These are phyloP conservation scores for Apamea monoglypha DNA, from an alignment of 2,888 invertebrate species.

Conservation along the genomic window DNA sequence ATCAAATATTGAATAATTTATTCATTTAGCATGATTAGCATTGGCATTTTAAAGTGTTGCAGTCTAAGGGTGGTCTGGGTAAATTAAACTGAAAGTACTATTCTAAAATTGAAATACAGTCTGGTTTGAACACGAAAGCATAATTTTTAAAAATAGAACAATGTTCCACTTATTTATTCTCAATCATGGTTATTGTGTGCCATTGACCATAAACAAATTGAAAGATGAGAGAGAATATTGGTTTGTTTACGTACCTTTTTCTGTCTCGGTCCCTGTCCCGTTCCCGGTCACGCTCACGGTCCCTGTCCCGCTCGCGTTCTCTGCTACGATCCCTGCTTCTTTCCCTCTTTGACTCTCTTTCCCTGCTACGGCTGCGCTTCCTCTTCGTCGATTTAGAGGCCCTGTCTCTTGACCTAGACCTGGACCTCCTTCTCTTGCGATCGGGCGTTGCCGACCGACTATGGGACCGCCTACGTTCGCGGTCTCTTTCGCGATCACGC, in stretches of 20 bases:
- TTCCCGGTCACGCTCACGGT: conserved; percentile 81
- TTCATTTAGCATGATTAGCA: not conserved
- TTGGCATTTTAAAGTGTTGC: not conserved
- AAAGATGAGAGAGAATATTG: not conserved
- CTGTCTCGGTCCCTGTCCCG: conserved; percentile 66
- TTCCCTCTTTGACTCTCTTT: conserved; percentile 90
- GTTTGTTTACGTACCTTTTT: conserved; percentile 52
- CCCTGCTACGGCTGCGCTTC: conserved; percentile 92
- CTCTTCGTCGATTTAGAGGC: conserved; percentile 91
- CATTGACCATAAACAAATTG: not conserved
- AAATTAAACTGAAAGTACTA: not conserved
- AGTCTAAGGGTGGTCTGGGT: not conserved
- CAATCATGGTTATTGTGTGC: not conserved
- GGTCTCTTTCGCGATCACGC: conserved; percentile 85
- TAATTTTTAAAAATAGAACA: not conserved
- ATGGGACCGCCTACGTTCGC: conserved; percentile 90
- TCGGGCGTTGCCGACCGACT: conserved; percentile 91
- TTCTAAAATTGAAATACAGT: not conserved
- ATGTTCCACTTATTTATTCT: not conserved
- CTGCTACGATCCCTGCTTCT: conserved; percentile 80
- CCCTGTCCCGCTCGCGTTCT: conserved; percentile 88
- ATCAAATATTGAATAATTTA: conserved; percentile 17
- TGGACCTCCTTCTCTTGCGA: conserved; percentile 89
- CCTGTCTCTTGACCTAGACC: conserved; percentile 91
- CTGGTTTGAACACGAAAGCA: not conserved